phyloP scores from a whole-genome alignment of 2,113 vertebrate genomes.

The Mixornis gularis region DNA sequence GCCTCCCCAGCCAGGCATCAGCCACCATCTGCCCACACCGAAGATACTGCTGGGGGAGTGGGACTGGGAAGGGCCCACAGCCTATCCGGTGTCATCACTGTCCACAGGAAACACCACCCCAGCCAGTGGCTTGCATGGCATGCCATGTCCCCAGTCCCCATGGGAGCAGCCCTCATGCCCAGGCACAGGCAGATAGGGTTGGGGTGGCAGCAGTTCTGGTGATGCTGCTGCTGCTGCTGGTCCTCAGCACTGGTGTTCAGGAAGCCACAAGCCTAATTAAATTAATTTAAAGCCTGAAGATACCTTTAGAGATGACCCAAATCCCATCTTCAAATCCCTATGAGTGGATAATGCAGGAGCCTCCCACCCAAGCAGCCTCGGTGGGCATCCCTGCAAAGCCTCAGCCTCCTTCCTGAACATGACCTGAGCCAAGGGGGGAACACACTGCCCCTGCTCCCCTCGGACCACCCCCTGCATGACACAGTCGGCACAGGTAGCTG shows the following conservation, averaged over 20 bases:
- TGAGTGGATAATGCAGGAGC: background rate
- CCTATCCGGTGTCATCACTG: background rate
- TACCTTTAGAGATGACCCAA: background rate
- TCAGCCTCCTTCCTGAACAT: background rate
- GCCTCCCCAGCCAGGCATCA: background rate
- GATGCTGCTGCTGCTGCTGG: background rate
- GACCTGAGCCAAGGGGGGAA: background rate
- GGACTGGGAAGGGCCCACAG: background rate
- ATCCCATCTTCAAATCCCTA: background rate
- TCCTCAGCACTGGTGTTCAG: background rate
- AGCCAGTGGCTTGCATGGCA: rapidly evolving
- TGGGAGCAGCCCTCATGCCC: background rate
- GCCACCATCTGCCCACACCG: background rate
- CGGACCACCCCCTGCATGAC: background rate
- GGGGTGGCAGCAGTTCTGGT: background rate
- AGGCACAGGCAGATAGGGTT: rapidly evolving
- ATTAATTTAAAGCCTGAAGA: background rate
- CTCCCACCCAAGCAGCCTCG: background rate
- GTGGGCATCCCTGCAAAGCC: background rate
- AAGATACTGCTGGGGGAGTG: rapidly evolving
- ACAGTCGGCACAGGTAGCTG: rapidly evolving
- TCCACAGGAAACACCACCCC: background rate
- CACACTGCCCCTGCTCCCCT: background rate
- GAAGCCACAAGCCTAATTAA: background rate
- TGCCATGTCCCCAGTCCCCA: background rate